These are phyloP conservation scores for Ramazzottius varieornatus DNA, from an alignment of 2,888 invertebrate species.

Conservation along the genomic window DNA sequence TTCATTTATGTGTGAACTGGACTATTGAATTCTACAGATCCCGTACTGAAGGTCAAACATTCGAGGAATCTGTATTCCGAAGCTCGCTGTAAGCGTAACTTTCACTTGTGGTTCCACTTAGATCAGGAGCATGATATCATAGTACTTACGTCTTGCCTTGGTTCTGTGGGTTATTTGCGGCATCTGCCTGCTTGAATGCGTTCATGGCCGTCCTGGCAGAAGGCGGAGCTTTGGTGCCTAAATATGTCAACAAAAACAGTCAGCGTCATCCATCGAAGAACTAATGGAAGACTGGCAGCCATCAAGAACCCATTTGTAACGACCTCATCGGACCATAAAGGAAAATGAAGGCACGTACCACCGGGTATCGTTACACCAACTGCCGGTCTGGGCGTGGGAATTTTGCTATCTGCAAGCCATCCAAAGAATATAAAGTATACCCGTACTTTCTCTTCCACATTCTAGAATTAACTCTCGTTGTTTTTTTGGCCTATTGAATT, in stretches of 20 bases:
- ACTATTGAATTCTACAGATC: too few relatives aligned
- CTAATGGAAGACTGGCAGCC: too few relatives aligned
- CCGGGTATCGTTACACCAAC: not conserved
- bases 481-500: too few relatives aligned
- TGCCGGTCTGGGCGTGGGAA: not conserved
- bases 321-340: too few relatives aligned
- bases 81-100: too few relatives aligned
- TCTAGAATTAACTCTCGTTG: not conserved
- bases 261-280: too few relatives aligned
- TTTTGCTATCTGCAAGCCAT: not conserved
- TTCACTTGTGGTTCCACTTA: not conserved
- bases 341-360: too few relatives aligned
- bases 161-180: not conserved
- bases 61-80: too few relatives aligned
- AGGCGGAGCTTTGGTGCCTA: constrained; percentile 15
- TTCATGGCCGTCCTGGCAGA: constrained; percentile 14
- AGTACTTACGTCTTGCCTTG: not conserved
- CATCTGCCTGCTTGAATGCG: not conserved
- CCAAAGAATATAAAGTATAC: not conserved
- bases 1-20: too few relatives aligned
- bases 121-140: too few relatives aligned
- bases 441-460: too few relatives aligned
- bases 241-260: constrained; percentile 13
- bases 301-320: not conserved
- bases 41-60: too few relatives aligned